These are phyloP conservation scores for Bombycilla garrulus DNA, from an alignment of 2,113 vertebrate species.

Conservation along the genomic window DNA sequence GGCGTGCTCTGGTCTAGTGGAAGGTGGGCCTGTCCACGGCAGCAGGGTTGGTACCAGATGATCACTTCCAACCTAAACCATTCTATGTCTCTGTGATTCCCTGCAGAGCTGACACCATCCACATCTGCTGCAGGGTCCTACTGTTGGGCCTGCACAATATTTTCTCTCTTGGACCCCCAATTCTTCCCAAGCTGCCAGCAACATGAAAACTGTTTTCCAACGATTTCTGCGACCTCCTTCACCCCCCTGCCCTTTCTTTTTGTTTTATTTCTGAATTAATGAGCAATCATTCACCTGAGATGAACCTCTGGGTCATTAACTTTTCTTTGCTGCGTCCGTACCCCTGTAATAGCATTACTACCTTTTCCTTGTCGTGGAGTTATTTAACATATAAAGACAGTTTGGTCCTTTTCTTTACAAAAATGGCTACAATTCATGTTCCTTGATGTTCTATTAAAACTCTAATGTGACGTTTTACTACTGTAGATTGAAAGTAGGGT, in stretches of 20 bases:
- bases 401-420: slow-evolving; percentile 53
- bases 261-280: slow-evolving; percentile 28
- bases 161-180: neutral
- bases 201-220: neutral
- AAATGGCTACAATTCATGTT: slow-evolving; percentile 58
- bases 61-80: neutral
- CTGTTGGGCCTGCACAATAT: neutral
- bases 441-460: slow-evolving; percentile 72
- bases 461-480: slow-evolving; percentile 63
- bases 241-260: neutral
- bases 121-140: neutral
- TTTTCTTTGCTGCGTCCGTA: slow-evolving; percentile 1
- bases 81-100: neutral
- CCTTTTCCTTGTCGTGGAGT: slow-evolving; percentile 46
- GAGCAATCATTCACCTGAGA: neutral
- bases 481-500: slow-evolving; percentile 61
- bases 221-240: neutral
- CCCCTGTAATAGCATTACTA: slow-evolving; percentile 33
- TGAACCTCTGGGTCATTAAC: slow-evolving; percentile 23
- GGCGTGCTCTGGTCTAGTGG: neutral
- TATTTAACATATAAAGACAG: slow-evolving; percentile 53
- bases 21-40: neutral
- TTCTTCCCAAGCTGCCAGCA: slow-evolving; percentile 17
- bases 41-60: neutral
- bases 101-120: neutral